phyloP scores from a whole-genome alignment of 2,888 invertebrate species.

The Macrophya annulata region DNA sequence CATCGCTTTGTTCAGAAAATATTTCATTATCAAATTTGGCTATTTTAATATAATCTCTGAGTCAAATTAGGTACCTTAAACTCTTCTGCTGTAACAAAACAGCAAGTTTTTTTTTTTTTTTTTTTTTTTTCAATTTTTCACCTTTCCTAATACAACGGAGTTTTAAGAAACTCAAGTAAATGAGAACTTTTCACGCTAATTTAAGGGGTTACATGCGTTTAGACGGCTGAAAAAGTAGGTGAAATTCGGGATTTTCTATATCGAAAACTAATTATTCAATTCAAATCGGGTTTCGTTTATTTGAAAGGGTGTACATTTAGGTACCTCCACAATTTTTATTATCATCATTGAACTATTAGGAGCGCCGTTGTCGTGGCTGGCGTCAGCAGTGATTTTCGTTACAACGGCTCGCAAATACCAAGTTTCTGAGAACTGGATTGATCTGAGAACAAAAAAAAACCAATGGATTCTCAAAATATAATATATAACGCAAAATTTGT shows the following conservation, averaged over 20 bases:
- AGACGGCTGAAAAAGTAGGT: neutral
- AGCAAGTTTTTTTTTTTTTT: neutral
- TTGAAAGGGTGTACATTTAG: neutral
- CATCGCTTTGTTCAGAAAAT: neutral
- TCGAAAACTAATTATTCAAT: conserved; percentile 5
- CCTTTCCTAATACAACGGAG: too few species aligned
- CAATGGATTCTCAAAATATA: conserved; percentile 4
- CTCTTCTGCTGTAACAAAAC: conserved; percentile 10
- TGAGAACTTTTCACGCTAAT: neutral
- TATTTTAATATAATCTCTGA: neutral
- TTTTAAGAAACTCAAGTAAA: too few species aligned
- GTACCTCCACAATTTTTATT: neutral
- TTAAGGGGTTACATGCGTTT: neutral
- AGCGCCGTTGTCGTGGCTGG: conserved; percentile 17
- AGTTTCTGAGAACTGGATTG: conserved; percentile 16
- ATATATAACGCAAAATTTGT: conserved; percentile 12
- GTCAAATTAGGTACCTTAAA: neutral
- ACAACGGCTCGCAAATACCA: conserved; percentile 14
- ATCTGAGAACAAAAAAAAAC: neutral
- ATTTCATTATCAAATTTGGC: neutral
- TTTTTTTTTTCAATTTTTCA: too few species aligned
- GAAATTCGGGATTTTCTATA: neutral
- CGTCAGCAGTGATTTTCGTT: conserved; percentile 6
- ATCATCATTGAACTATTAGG: neutral
- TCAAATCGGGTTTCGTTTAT: neutral